Evolutionary conservation across 2,888 invertebrate species (phyloP), one percentile per base, ranked within the genome.

Genomic region (Cylloceria caligata): DNA sequence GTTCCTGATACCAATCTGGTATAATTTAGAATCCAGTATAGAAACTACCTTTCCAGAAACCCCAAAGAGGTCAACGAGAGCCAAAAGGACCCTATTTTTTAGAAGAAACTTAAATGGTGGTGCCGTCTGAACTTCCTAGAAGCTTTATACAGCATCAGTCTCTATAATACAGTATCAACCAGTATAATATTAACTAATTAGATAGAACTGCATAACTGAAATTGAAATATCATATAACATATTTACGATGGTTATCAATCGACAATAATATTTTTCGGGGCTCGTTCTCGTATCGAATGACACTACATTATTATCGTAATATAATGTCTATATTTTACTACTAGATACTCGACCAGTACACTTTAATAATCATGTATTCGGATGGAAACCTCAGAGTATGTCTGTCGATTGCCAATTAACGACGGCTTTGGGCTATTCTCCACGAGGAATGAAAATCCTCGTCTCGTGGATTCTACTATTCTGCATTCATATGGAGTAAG

Each of bases 341-440:
- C 11, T 36, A 11, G 3, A 9, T 19, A 19, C 1, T 21, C 9
- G 11, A 34, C 27, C 6, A 30, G 0, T 6, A 6, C 13, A 55
- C 13, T 19, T 34, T 36, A 36, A n/a, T 19, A 6, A 21, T 49
- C 21, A 19, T 21, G 13, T 11, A 65, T 21, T 34, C 30, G 16
- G 57, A 42, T 67, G 13, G 16, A 13, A 76, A 76, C 65, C 11
- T 67, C 42, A n/a, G 7, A 45, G 21, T 68, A 49, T 47, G 24
- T 62, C 19, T 21, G 57, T 55, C 73, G 57, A 74, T 57, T 78
- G 64, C 34, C 55, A 57, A 69, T 78, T 69, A 4, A 39, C 42
- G 11, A 19, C 19, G 57, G 81, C 78, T 69, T 81, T 69, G 73
- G 64, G 78, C 68, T 34, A 47, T 60, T 72, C 45, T 21, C 16